phyloP scores from a whole-genome alignment of 2,113 vertebrate species.

The Sula dactylatra region DNA sequence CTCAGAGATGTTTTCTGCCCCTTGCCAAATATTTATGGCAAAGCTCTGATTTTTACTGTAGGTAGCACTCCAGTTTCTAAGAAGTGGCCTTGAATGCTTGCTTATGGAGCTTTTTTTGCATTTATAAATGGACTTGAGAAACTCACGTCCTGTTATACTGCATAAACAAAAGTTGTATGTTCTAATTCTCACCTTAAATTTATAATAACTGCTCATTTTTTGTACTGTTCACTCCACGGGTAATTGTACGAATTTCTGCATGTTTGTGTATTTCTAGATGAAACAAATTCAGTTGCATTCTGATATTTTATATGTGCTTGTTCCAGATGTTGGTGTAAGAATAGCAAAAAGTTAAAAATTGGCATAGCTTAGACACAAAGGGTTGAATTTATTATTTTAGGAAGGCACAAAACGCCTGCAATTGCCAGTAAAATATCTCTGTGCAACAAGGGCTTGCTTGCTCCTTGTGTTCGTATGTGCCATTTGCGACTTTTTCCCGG shows the following conservation, averaged over 20 bases:
- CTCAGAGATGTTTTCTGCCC: neutral
- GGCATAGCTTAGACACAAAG: neutral
- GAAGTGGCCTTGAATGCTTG: neutral
- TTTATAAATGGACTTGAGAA: neutral
- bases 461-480: constrained; percentile 61
- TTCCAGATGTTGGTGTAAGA: neutral
- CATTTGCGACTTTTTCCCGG: constrained; percentile 62
- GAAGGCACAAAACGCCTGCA: neutral
- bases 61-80: neutral
- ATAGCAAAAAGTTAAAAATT: neutral
- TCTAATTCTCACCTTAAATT: neutral
- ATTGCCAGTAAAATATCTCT: constrained; percentile 2
- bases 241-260: neutral
- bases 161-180: neutral
- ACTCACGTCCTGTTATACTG: neutral
- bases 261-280: neutral
- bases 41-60: neutral
- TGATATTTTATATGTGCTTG: neutral
- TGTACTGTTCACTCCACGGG: neutral
- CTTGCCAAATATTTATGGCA: neutral
- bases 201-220: neutral
- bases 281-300: neutral
- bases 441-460: constrained; percentile 44
- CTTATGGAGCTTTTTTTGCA: neutral
- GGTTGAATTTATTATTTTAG: neutral